A percentile compares a stretch with the other conserved stretches of the same genome.
phyloP scores from a whole-genome alignment of 2,113 vertebrate genomes.

The Balaeniceps rex region DNA sequence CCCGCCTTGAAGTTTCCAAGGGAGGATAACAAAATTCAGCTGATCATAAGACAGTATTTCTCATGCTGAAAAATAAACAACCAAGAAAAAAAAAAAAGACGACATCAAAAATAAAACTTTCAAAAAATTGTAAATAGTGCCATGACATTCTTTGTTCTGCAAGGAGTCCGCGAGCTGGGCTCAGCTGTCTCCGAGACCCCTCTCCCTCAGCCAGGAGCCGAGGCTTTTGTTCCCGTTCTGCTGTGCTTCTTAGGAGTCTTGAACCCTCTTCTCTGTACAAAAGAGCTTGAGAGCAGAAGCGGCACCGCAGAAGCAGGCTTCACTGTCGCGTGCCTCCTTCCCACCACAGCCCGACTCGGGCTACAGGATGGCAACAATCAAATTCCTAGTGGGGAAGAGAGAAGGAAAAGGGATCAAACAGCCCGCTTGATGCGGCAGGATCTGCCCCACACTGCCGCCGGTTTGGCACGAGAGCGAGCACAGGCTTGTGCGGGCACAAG shows the following conservation, averaged over 20 bases:
- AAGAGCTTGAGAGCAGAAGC: constrained; percentile 22
- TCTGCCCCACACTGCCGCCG: not conserved
- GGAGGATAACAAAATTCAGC: not conserved
- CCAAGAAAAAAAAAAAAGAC: not conserved
- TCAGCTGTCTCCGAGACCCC: not conserved
- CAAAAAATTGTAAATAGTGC: constrained; percentile 43
- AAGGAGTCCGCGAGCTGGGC: constrained; percentile 19
- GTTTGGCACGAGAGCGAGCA: not conserved
- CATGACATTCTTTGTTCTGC: constrained; percentile 67
- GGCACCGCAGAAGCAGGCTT: not conserved
- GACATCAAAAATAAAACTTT: constrained; percentile 54
- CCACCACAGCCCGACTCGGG: constrained; percentile 19
- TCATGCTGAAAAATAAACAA: constrained; percentile 27
- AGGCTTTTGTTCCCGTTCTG: not conserved
- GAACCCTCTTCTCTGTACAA: constrained; percentile 19
- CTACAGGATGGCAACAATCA: constrained; percentile 49
- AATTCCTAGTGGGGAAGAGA: constrained; percentile 46
- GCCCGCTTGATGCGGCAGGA: not conserved
- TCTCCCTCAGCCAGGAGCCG: not conserved
- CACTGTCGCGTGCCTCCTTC: not conserved
- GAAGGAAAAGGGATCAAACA: not conserved
- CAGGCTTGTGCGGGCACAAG: not conserved
- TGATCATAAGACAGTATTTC: constrained; percentile 15
- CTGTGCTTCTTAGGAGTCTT: constrained; percentile 42
- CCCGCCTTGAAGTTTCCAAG: not conserved